These are phyloP conservation scores for Sebastes vulpes DNA, from an alignment of 2,797 vertebrate genomes.

Conservation along the genomic window DNA sequence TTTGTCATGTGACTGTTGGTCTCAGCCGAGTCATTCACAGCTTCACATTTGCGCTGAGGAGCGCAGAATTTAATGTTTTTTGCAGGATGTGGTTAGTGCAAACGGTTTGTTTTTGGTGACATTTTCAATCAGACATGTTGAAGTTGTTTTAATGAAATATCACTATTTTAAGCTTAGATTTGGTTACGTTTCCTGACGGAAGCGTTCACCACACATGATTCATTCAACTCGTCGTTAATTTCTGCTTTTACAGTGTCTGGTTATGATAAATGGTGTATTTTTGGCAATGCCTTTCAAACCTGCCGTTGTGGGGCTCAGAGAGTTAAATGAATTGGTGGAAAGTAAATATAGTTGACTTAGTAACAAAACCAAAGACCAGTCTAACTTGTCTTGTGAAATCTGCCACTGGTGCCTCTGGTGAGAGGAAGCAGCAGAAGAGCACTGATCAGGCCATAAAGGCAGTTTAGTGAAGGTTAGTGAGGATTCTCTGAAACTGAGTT, in stretches of 20 bases:
- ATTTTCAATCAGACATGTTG: no score
- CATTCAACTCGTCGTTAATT: not conserved
- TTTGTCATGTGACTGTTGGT: not conserved
- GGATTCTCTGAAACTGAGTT: constrained; percentile 42
- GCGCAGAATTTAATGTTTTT: not conserved
- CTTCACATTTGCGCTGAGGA: not conserved
- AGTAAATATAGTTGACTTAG: not conserved
- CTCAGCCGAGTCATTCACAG: not conserved
- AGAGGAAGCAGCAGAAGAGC: constrained; percentile 3
- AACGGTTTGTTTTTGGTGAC: not conserved
- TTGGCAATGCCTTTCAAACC: no score
- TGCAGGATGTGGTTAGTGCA: not conserved
- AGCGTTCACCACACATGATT: not conserved
- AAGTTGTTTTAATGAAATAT: no score
- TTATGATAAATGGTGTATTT: no score
- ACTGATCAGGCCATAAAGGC: not conserved
- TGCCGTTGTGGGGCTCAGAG: not conserved
- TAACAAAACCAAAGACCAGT: not conserved
- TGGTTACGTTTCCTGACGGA: not conserved
- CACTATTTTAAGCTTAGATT: not conserved
- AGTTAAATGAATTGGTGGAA: not conserved
- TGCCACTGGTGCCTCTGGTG: not conserved
- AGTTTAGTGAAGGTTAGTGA: constrained; percentile 52
- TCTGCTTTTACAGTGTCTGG: no score
- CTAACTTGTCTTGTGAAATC: not conserved